Conservation (phyloP, 2,113 vertebrate genomes). For the Typhlomys cinereus region DNA sequence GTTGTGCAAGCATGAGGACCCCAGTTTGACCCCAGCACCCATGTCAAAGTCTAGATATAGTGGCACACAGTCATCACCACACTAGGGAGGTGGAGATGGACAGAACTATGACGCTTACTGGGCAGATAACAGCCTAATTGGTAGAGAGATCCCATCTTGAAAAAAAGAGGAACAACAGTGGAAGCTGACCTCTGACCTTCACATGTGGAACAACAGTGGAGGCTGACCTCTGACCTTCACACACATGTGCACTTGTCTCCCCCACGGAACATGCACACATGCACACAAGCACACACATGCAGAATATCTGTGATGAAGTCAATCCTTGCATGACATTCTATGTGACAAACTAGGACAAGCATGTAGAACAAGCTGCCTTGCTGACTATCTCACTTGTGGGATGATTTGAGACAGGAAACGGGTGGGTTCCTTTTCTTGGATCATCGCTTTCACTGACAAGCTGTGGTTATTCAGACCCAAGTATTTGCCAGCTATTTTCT, state of each 20-base stretch:
- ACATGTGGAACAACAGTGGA: not conserved
- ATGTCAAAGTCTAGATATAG: not conserved
- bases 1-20: not conserved
- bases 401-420: not conserved
- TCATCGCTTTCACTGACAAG: slow-evolving; percentile 41
- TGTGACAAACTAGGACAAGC: not conserved
- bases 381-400: not conserved
- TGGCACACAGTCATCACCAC: not conserved
- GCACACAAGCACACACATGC: not conserved
- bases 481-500: slow-evolving; percentile 58
- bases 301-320: not conserved
- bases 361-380: not conserved
- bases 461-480: slow-evolving; percentile 34
- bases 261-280: not conserved
- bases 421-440: not conserved
- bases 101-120: not conserved
- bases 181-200: not conserved
- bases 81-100: not conserved
- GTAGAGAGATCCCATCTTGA: not conserved
- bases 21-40: not conserved
- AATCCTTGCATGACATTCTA: not conserved
- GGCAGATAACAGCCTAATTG: not conserved
- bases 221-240: not conserved
- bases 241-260: not conserved
- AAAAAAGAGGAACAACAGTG: not conserved